phyloP scores from a whole-genome alignment of 2,113 vertebrate species.

The Grammomys surdaster region DNA sequence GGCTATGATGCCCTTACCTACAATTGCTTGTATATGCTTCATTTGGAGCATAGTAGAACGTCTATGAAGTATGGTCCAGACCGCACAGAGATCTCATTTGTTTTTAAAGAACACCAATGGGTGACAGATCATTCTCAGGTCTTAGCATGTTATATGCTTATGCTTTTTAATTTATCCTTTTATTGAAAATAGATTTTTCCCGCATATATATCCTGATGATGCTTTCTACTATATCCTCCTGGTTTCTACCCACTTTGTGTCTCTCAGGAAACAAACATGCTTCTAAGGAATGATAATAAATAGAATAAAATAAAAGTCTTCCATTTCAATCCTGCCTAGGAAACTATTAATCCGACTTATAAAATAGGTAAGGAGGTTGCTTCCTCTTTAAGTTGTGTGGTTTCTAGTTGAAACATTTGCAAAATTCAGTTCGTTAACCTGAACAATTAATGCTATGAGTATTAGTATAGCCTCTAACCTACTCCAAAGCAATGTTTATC shows the following conservation, averaged over 20 bases:
- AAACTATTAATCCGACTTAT: neutral
- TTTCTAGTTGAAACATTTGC: conserved; percentile 9
- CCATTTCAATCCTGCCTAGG: neutral
- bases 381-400: neutral
- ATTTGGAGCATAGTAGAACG: neutral
- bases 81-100: neutral
- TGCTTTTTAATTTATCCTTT: neutral
- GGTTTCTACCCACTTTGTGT: neutral
- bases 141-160: neutral
- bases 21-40: neutral
- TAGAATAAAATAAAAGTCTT: neutral
- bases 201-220: neutral
- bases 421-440: neutral
- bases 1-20: neutral
- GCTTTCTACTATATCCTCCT: neutral
- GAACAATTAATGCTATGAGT: neutral
- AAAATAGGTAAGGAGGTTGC: neutral
- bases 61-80: neutral
- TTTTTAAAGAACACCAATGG: neutral
- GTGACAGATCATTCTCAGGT: neutral
- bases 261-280: neutral
- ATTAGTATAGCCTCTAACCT: neutral
- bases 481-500: neutral
- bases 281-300: neutral
- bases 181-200: neutral